These are phyloP conservation scores for Pelodiscus sinensis DNA, from an alignment of 2,113 vertebrate genomes.

Conservation along the genomic window DNA sequence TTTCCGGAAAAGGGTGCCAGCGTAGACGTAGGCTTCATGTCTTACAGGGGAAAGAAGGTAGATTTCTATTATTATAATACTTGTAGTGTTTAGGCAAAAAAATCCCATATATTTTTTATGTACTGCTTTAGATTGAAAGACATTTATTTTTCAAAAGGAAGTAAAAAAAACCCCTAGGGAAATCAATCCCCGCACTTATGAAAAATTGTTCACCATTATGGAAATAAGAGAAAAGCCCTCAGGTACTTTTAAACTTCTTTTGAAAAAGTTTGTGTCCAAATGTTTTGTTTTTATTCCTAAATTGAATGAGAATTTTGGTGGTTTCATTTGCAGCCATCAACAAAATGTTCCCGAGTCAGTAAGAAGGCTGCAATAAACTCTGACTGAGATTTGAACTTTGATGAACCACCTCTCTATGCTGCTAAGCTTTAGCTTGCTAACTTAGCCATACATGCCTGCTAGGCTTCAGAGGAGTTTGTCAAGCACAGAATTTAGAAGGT, in stretches of 20 bases:
- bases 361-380: background rate
- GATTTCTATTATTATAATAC: constrained; percentile 20
- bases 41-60: background rate
- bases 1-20: no score
- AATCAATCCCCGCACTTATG: background rate
- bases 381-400: constrained; percentile 19
- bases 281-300: constrained; percentile 6
- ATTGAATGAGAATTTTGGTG: background rate
- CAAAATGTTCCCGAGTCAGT: background rate
- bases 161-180: background rate
- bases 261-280: background rate
- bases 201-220: background rate
- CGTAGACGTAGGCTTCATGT: no score
- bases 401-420: constrained; percentile 15
- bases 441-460: constrained; percentile 25
- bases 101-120: constrained; percentile 25
- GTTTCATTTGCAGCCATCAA: background rate
- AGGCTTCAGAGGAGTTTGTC: constrained; percentile 38
- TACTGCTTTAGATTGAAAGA: constrained; percentile 26
- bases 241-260: background rate
- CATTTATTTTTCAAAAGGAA: background rate
- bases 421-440: constrained; percentile 3
- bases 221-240: constrained; percentile 5
- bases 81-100: background rate
- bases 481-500: constrained; percentile 45